phyloP scores from a whole-genome alignment of 2,113 vertebrate genomes.

The Daubentonia madagascariensis region DNA sequence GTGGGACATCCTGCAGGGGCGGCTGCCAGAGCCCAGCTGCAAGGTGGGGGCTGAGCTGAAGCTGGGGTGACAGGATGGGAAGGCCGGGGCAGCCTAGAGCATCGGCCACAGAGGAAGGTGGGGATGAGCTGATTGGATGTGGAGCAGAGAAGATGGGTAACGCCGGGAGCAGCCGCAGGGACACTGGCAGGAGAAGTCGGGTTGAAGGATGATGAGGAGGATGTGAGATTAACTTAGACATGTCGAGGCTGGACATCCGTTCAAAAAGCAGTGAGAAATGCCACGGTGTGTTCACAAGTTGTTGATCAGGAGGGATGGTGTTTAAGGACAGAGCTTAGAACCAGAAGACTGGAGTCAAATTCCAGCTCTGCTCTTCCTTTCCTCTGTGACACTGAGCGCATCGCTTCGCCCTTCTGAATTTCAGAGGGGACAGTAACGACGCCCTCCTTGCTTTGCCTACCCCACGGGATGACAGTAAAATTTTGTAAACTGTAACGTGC shows the following conservation, averaged over 20 bases:
- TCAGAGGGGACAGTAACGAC: not conserved
- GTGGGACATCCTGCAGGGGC: too few species aligned
- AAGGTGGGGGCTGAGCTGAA: not conserved
- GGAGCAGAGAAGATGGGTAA: not conserved
- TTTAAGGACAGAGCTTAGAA: not conserved
- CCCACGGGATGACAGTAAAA: not conserved
- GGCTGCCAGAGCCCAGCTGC: not conserved
- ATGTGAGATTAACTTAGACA: not conserved
- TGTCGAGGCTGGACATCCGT: not conserved
- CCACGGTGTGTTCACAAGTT: rapidly evolving
- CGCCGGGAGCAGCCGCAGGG: rapidly evolving
- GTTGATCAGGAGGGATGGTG: rapidly evolving
- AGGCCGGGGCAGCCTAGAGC: not conserved
- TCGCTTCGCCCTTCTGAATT: not conserved
- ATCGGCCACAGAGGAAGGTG: not conserved
- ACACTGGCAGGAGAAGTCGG: rapidly evolving
- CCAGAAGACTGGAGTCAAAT: rapidly evolving
- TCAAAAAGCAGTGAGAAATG: not conserved
- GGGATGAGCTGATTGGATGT: not conserved
- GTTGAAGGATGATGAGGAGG: not conserved
- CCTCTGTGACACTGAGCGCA: not conserved
- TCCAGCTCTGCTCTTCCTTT: not conserved
- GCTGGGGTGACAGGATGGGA: rapidly evolving
- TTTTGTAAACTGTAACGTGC: too few species aligned
- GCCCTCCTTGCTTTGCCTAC: not conserved